These are phyloP conservation scores for Samia ricini DNA, from an alignment of 1,140 invertebrate species.

Conservation along the genomic window DNA sequence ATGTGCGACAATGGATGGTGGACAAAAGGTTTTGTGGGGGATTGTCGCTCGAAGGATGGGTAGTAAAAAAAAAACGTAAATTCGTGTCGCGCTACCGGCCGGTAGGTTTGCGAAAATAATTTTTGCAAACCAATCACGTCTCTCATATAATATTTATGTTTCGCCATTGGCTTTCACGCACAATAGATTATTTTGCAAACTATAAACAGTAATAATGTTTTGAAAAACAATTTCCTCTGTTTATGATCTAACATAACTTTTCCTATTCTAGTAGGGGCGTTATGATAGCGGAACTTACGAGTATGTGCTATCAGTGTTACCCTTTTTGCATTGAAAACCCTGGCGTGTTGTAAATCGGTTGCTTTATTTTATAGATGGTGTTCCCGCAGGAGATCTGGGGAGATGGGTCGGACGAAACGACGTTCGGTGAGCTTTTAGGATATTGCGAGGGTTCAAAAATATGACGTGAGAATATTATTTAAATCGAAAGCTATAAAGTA, in stretches of 20 bases:
- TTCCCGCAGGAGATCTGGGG: slow-evolving; percentile 44
- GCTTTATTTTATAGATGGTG: slow-evolving; percentile 75
- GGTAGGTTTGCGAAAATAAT: slow-evolving; percentile 62
- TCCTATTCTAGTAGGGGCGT: slow-evolving; percentile 22
- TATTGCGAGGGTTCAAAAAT: slow-evolving; percentile 46
- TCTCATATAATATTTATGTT: slow-evolving; percentile 34
- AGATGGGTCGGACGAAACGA: slow-evolving; percentile 24
- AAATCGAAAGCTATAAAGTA: slow-evolving; percentile 22
- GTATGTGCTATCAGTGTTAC: slow-evolving; percentile 53
- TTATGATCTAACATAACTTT: slow-evolving; percentile 40
- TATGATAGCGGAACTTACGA: slow-evolving; percentile 33
- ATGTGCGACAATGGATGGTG: slow-evolving; percentile 55
- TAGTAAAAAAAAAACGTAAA: slow-evolving; percentile 52
- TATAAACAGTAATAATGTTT: slow-evolving; percentile 8
- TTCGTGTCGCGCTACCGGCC: slow-evolving; percentile 54
- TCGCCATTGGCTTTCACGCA: slow-evolving; percentile 26
- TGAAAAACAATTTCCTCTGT: slow-evolving; percentile 43
- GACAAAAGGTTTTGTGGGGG: slow-evolving; percentile 53
- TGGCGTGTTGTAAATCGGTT: slow-evolving; percentile 68
- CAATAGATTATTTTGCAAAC: slow-evolving; percentile 57
- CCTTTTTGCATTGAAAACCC: slow-evolving; percentile 56
- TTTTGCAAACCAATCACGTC: slow-evolving; percentile 72
- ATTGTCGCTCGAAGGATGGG: slow-evolving; percentile 44
- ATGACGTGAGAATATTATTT: slow-evolving; percentile 37
- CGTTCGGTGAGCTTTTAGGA: slow-evolving; percentile 60